Evolutionary conservation across 2,113 vertebrate species (phyloP).

Genomic region (Tonatia bakeri): DNA sequence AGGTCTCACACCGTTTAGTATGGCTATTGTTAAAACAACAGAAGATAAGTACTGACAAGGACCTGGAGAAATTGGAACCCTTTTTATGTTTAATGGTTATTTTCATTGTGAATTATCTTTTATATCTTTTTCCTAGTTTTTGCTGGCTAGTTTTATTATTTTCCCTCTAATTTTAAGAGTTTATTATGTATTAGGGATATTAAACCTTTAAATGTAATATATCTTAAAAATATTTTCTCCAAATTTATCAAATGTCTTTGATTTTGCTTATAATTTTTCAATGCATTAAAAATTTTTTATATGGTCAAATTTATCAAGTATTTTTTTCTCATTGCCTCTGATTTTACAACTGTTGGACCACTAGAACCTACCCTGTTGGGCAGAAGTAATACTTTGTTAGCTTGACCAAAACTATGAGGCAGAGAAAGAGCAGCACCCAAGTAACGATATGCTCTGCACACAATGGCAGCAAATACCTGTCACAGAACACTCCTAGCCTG

Average conservation of each 20-base stretch:
- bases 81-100: neutral
- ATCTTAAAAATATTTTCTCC: conserved; percentile 4
- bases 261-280: neutral
- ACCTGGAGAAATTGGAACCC: neutral
- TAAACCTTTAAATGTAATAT: neutral
- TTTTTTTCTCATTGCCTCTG: neutral
- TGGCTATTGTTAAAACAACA: neutral
- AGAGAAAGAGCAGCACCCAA: neutral
- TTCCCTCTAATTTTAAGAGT: neutral
- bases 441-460: neutral
- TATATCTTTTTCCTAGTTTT: neutral
- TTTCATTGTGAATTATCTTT: neutral
- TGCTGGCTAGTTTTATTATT: neutral
- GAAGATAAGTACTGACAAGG: neutral
- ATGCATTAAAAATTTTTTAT: neutral
- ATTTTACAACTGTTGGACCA: neutral
- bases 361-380: neutral
- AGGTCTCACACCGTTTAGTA: neutral
- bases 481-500: neutral
- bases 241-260: neutral
- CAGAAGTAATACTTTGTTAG: neutral
- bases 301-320: neutral
- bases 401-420: neutral
- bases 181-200: neutral
- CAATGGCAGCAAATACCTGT: neutral